Evolutionary conservation across 92 coral and sea anemone species (phyloP), one percentile per base, ranked within the genome.

Genomic region (Parazoanthus darwini): DNA sequence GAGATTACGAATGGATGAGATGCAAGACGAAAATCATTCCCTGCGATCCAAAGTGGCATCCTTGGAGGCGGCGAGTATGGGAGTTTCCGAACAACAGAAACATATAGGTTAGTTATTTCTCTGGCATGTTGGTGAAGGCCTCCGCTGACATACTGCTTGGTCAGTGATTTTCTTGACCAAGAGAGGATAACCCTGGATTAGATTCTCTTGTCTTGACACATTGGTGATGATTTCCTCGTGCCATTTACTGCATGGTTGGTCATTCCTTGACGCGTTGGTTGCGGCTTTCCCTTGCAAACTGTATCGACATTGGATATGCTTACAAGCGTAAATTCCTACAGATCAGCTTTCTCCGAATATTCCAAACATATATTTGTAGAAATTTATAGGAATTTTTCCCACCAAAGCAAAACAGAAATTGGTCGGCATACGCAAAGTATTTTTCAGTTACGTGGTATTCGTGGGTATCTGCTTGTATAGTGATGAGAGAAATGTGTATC

Each of bases 11-110:
- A 88, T 92, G 42, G 51, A 81, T 58, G 93, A 93, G 70, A 90
- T 93, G 7, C 98, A 95, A 51, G 98, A 97, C 26, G 98, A 97
- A 74, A 97, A 95, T 82, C 91, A 89, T 39, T 82, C 93, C 8
- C 77, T 97, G 59, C 94, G 91, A 79, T 91, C 96, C 23, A 93
- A 95, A 85, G 75, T 94, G 56, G 82, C 92, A 2, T 73, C 93
- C 22, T 78, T 97, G n/a, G 98, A 97, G 38, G 94, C 95, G 80
- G 90, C 93, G 71, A 92, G 91, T 36, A 87, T 90, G 72, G 91
- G 92, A 42, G 92, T 87, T 20, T 85, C 92, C 48, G 96, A 96
- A 83, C 94, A 93, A 89, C 95, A 93, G 78, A 96, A 88, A 75
- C 91, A 92, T 74, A 78, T 94, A 66, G 97, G 99, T 96, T 81